Evolutionary conservation across 1,140 invertebrate genomes (phyloP), one percentile per base, ranked within the genome.

Genomic region (Temnothorax nylanderi): DNA sequence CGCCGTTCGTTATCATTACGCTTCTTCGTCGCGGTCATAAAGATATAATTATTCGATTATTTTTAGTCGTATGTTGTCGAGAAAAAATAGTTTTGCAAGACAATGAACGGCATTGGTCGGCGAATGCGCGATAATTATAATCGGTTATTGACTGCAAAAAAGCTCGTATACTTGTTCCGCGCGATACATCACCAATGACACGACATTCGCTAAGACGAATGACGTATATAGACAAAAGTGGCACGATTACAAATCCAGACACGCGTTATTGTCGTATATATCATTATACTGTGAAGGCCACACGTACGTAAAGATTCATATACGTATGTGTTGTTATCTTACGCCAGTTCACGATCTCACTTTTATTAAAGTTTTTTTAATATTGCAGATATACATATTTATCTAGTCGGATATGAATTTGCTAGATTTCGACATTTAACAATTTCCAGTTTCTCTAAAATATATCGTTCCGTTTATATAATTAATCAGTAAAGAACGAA

Each of bases 91-190:
- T 47, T 1, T 32, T 16, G 8, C 85, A 58, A 77, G 56, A 65
- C 62, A 87, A 81, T 87, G 76, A 56, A 54, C 49, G 47, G 10
- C 58, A 21, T n/a, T 16, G 62, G 44, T 47, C 21, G 37, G 11
- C 71, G 56, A 71, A 65, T 58, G 81, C 32, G 44, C 34, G 92
- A 92, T 93, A 93, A 88, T 56, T 47, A 10, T 87, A 92, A 93
- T 93, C 92, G 92, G 92, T 93, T 93, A 90, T 93, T 93, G 91
- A 93, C 92, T 90, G 81, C 89, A 75, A 88, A 91, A 87, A 82
- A 65, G 72, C 18, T 74, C 84, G 3, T 69, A 34, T 49, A 37
- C 47, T 89, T 64, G 54, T 76, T 47, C 13, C 34, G 34, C n/a
- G 69, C 32, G 86, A 82, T 21, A 37, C 6, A 18, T 26, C 21